These are phyloP conservation scores for Mythimna pallens DNA, from an alignment of 2,888 invertebrate genomes.

Conservation along the genomic window DNA sequence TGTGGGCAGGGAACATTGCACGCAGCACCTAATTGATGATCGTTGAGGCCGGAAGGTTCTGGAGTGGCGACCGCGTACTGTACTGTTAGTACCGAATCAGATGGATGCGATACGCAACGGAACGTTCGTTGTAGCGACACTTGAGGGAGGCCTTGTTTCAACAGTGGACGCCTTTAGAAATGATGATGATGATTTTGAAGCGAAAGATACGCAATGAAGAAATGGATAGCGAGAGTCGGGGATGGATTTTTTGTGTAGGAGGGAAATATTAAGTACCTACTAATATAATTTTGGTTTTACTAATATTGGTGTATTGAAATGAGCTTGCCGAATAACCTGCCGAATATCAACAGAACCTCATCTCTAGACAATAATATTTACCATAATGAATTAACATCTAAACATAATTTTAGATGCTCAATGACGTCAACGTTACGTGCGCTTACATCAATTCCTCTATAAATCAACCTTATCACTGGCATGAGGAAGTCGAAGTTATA, in stretches of 20 bases:
- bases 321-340: conserved; percentile 4
- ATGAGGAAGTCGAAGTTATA: conserved; percentile 52
- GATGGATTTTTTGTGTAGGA: not conserved
- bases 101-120: no score
- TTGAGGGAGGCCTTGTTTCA: no score
- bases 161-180: no score
- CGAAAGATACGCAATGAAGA: not conserved
- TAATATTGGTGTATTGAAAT: not conserved
- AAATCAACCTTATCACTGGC: conserved; percentile 54
- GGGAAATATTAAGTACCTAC: no score
- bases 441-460: conserved; percentile 32
- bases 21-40: no score
- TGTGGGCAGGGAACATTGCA: not conserved
- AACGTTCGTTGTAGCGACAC: no score
- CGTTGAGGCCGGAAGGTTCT: no score
- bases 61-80: no score
- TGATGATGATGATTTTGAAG: not conserved
- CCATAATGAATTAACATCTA: conserved; percentile 25
- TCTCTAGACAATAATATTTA: conserved; percentile 18
- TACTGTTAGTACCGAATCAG: no score
- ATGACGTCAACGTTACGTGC: conserved; percentile 32
- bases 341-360: not conserved
- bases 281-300: not conserved
- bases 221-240: not conserved
- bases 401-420: conserved; percentile 25